Evolutionary conservation across 2,113 vertebrate genomes (phyloP).

Genomic region (Chaetura pelagica): DNA sequence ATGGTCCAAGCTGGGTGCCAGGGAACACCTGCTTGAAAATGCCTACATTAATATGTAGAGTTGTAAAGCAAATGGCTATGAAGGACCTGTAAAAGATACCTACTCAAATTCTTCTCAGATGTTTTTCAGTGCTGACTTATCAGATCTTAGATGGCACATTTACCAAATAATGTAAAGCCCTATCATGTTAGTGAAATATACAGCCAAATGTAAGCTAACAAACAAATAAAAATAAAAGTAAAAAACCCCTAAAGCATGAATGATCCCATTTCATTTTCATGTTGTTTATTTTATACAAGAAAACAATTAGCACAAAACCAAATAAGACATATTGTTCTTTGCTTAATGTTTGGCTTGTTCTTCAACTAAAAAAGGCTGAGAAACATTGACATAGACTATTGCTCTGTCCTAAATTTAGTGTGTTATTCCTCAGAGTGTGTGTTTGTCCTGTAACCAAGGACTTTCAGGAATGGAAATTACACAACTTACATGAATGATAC

Average conservation of each 20-base stretch:
- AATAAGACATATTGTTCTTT: not conserved
- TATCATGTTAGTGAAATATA: not conserved
- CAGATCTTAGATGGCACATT: not conserved
- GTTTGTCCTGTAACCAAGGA: not conserved
- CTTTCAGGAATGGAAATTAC: not conserved
- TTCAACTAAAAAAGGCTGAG: not conserved
- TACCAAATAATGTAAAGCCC: not conserved
- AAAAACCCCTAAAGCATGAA: not conserved
- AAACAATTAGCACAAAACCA: not conserved
- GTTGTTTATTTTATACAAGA: not conserved
- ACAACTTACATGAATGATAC: not conserved
- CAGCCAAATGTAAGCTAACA: not conserved
- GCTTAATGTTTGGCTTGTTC: not conserved
- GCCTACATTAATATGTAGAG: accelerated
- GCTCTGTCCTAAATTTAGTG: not conserved
- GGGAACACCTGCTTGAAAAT: not conserved
- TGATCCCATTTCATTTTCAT: not conserved
- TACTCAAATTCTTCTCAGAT: not conserved
- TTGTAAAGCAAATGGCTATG: not conserved
- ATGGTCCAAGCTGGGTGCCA: not conserved
- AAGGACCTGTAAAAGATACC: not conserved
- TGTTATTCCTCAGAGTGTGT: not conserved
- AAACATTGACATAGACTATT: not conserved
- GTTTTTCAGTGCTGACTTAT: not conserved
- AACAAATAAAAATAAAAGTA: not conserved